These are phyloP conservation scores for Drosophila parvula DNA, from an alignment of 1,140 invertebrate genomes.

Conservation along the genomic window DNA sequence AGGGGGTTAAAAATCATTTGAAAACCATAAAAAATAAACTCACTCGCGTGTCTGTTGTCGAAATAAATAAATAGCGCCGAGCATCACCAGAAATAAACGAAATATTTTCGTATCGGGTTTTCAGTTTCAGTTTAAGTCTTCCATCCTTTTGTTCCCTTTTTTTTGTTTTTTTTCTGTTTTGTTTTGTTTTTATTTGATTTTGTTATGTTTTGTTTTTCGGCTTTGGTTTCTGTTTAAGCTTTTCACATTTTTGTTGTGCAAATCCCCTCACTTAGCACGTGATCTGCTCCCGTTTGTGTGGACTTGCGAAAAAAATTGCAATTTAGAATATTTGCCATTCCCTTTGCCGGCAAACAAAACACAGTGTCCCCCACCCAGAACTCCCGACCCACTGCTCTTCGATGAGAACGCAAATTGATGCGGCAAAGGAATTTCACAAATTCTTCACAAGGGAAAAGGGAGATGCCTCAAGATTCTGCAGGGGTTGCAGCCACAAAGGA, in stretches of 20 bases:
- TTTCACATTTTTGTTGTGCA: conserved; percentile 73
- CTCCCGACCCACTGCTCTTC: background rate
- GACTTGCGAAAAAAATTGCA: conserved; percentile 52
- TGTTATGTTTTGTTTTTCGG: too few relatives aligned
- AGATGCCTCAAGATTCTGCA: conserved; percentile 2
- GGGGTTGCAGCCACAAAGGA: background rate
- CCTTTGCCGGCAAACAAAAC: conserved; percentile 60
- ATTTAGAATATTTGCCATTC: conserved; percentile 82
- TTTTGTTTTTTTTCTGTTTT: conserved; percentile 20
- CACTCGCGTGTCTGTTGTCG: conserved; percentile 70
- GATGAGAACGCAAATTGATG: conserved; percentile 33
- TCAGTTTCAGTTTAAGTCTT: conserved; percentile 7
- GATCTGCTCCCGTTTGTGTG: conserved; percentile 40
- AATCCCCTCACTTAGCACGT: conserved; percentile 77
- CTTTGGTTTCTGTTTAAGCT: conserved; percentile 63
- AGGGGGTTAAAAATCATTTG: conserved; percentile 80
- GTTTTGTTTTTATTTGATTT: conserved; percentile 10
- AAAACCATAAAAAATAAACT: conserved; percentile 80
- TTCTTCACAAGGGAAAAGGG: background rate
- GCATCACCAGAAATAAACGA: conserved; percentile 29
- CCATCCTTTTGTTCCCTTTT: conserved; percentile 13
- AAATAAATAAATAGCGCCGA: conserved; percentile 74
- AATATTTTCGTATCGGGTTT: conserved; percentile 39
- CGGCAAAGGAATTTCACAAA: conserved; percentile 31
- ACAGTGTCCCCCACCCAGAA: background rate